Evolutionary conservation across 2,797 vertebrate species (phyloP), one percentile per base, ranked within the genome.

Genomic region (Myioborus melanocephalus): DNA sequence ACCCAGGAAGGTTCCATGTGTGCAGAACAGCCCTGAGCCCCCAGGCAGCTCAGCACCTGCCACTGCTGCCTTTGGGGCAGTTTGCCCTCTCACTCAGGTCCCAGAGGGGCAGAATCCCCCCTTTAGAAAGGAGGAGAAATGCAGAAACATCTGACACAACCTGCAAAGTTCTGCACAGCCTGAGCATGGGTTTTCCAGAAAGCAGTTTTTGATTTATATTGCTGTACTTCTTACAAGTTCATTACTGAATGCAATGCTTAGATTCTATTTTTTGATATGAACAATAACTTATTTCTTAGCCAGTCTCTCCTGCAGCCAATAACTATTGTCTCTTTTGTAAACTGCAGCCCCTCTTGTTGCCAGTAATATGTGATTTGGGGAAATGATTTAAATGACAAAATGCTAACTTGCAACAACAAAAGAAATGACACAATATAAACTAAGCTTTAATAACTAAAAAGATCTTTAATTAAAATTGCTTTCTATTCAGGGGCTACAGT

Each of bases 381-480:
- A 30, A 79, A 88, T 69, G 72, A 92, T 95, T 96, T 94, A 80
- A 87, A 91, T 83, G 82, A 92, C 96, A 85, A 82, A 81, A 69
- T 70, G 89, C 89, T 84, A 95, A 78, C 70, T 90, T 66, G 90
- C 80, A 92, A 75, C 83, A 96, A 89, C n/a, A 77, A 83, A 96
- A 79, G 93, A 83, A 86, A 90, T 18, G 71, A 24, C 56, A 83
- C 93, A 94, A 93, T 96, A 35, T 77, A 60, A 80, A 84, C 57
- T 65, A 78, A 75, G 46, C 87, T 95, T 96, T 93, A 96, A 95
- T 96, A 95, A 96, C 83, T 92, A 93, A 76, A 66, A 79, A 91
- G 82, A 79, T 90, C 76, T 93, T 91, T 95, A 83, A 95, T 96
- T 86, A 92, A 84, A 96, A 94, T 84, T 76, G 75, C 44, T 68